Evolutionary conservation across 2,888 invertebrate species (phyloP), one percentile per base, ranked within the genome.

Genomic region (Drosophila koepferae): DNA sequence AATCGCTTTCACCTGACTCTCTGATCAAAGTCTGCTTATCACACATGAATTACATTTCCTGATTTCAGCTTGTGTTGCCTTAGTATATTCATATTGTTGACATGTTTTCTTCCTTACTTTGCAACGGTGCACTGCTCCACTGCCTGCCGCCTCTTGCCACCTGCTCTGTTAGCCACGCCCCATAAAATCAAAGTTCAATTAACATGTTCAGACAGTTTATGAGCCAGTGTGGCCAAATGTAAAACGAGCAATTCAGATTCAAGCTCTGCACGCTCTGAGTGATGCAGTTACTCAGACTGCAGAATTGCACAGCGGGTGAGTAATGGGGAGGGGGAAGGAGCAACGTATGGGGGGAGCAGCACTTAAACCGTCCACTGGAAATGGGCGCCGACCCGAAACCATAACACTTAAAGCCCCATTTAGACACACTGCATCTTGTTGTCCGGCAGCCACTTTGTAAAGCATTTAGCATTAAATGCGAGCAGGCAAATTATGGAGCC

Each of bases 401-500:
- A 87, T 82, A 87, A 87, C 84, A 87, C 84, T 84, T 82, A 87
- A 85, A 73, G 56, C 62, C 80, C 55, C 81, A 81, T 83, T 28
- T 55, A 70, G 40, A 77, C 40, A 40, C 40, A 28, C 20, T 67
- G 55, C 34, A 41, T 68, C 58, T 62, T 72, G 79, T 62, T 72
- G 79, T 64, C 63, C 72, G 46, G 72, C 79, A 66, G 56, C 75
- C 84, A 85, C 84, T 85, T 85, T 85, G 84, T 73, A 59, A 68
- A 72, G 61, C 85, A 86, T 85, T 85, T 86, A 86, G 83, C 73
- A 72, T 65, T 70, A 74, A 89, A 89, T 80, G 89, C 87, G 82
- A 85, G 80, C 84, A 80, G 73, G 80, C 75, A 86, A 86, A 82
- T 87, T 85, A 87, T 88, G 77, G 65, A 58, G 44, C 70, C 70